Evolutionary conservation across 2,888 invertebrate genomes (phyloP).

Genomic region (Lithosia quadra): DNA sequence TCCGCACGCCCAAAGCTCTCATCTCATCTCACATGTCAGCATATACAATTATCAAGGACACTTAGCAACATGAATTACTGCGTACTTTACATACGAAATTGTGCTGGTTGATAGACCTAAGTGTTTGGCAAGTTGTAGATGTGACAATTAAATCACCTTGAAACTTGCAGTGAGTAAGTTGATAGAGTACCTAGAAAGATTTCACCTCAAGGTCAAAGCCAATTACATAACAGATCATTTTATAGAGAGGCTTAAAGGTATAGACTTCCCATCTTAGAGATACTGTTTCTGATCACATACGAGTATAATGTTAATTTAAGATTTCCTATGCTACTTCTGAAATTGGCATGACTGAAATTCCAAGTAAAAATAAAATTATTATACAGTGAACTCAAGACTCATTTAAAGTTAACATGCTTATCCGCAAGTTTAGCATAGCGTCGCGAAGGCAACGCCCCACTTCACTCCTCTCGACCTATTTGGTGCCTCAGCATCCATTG

Average conservation of each 20-base stretch:
- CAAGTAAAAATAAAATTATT: slow-evolving; percentile 30
- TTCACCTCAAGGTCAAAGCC: not conserved
- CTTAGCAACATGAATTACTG: slow-evolving; percentile 40
- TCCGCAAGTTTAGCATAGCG: slow-evolving; percentile 45
- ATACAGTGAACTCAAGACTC: slow-evolving; percentile 31
- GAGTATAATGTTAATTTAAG: no score
- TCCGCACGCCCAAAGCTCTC: slow-evolving; percentile 18
- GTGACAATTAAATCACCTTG: not conserved
- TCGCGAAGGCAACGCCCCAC: slow-evolving; percentile 46
- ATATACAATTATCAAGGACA: slow-evolving; percentile 40
- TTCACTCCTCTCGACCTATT: slow-evolving; percentile 56
- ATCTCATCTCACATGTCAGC: slow-evolving; percentile 23
- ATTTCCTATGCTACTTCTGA: no score
- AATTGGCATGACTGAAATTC: not conserved
- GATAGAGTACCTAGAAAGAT: not conserved
- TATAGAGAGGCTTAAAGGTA: not conserved
- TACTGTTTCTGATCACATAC: not conserved
- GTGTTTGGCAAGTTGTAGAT: not conserved
- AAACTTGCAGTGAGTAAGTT: not conserved
- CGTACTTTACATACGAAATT: slow-evolving; percentile 47
- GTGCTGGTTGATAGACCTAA: slow-evolving; percentile 3
- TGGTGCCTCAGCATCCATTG: slow-evolving; percentile 60
- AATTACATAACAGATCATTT: not conserved
- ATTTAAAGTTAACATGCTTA: slow-evolving; percentile 48
- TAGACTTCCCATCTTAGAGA: not conserved